Base-by-base conservation (phyloP, 2,888 invertebrate species). In the Gryllus longicercus region DNA sequence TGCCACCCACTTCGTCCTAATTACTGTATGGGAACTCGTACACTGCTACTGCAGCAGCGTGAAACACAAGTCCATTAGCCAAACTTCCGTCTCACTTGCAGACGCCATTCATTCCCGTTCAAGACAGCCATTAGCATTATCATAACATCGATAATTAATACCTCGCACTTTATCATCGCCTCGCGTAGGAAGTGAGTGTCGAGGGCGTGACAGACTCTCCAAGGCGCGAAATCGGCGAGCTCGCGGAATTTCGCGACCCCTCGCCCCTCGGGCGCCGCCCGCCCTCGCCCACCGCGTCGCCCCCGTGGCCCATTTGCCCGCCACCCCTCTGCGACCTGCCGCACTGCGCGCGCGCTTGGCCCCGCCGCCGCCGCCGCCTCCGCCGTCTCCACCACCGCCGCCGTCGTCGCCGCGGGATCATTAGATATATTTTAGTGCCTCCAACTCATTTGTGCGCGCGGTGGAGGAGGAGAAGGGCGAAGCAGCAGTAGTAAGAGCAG, bases 71-170 rank as follows among this genome's bases (percentile, higher is more conserved):
- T 12, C 8, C 63, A 63, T 63, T 63, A 63, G n/a, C 63, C n/a
- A n/a, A 14, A n/a, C 63, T 16, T 63, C 63, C 63, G 63, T 63
- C 63, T 38, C 38, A 38, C 38, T 38, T 38, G 38, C 38, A 38
- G 38, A 38, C 63, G 8, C 63, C n/a, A 63, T 63, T 63, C 63
- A 63, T 63, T 63, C 63, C n/a, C 63, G 63, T 63, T 63, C 63
- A 63, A 5, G 63, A 63, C 63, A 63, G 63, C 63, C 63, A 63
- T 63, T 63, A 63, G 16, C 63, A 63, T 63, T 63, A 63, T 63
- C 63, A n/a, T 63, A 63, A n/a, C 63, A 63, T 63, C 63, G 63
- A 63, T 63, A 63, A 63, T 63, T 63, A 63, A 63, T 63, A 63
- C 63, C n/a, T 63, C 16, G 63, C 63, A 63, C 63, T 63, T 63